Conservation (phyloP, 2,797 vertebrate species). For the Novumbra hubbsi region DNA sequence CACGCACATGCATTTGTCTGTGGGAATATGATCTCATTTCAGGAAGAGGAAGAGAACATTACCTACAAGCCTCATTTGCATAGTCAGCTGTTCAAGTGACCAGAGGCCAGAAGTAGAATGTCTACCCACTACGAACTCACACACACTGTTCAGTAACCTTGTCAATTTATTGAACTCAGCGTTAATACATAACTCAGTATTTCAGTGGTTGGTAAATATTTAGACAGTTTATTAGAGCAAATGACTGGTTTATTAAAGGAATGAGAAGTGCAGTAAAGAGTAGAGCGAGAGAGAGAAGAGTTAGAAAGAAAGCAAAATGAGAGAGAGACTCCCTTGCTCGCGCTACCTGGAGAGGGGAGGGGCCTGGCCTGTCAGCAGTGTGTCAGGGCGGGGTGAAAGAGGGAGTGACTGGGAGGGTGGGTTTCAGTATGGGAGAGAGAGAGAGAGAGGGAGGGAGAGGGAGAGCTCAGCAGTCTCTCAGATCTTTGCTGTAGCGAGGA, state of each 20-base stretch:
- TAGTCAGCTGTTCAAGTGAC: slow-evolving; percentile 70
- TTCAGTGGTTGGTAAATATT: not conserved
- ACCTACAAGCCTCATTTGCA: slow-evolving; percentile 67
- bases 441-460: slow-evolving; percentile 28
- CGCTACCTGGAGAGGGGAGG: slow-evolving; percentile 70
- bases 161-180: too few relatives aligned
- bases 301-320: slow-evolving; percentile 25
- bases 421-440: slow-evolving; percentile 64
- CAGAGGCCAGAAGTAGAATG: slow-evolving; percentile 28
- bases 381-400: slow-evolving; percentile 50
- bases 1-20: slow-evolving; percentile 11
- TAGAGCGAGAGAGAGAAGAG: not conserved
- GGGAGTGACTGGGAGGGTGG: slow-evolving; percentile 62
- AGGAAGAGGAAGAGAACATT: slow-evolving; percentile 65
- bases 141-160: not conserved
- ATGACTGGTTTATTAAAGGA: slow-evolving; percentile 1
- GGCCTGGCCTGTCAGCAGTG: slow-evolving; percentile 62
- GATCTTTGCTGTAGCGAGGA: slow-evolving; percentile 40
- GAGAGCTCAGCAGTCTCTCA: slow-evolving; percentile 53
- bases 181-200: not conserved
- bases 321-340: slow-evolving; percentile 36
- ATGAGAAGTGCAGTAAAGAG: slow-evolving; percentile 24
- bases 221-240: not conserved
- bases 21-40: slow-evolving; percentile 71
- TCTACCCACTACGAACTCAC: slow-evolving; percentile 12